phyloP scores from a whole-genome alignment of 2,888 invertebrate genomes.

The Amphipyra tragopoginis region DNA sequence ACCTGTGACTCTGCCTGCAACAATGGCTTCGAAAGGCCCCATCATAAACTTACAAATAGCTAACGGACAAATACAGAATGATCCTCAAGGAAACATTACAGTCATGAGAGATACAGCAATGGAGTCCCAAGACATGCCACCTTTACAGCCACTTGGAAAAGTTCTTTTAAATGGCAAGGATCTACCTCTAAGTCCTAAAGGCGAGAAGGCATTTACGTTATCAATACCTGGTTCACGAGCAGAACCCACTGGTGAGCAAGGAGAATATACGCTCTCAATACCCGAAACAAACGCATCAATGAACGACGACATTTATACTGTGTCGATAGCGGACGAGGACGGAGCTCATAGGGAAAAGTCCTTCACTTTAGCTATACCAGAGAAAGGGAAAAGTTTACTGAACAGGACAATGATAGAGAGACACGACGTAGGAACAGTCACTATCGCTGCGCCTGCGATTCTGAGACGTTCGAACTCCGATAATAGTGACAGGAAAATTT shows the following conservation, averaged over 20 bases:
- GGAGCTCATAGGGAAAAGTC: conserved; percentile 81
- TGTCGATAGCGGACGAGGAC: conserved; percentile 87
- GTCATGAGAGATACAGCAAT: conserved; percentile 88
- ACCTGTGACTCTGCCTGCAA: conserved; percentile 86
- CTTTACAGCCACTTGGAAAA: conserved; percentile 82
- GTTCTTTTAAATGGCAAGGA: conserved; percentile 79
- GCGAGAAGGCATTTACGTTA: conserved; percentile 80
- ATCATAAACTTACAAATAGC: conserved; percentile 92
- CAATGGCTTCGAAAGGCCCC: conserved; percentile 90
- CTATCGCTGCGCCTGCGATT: conserved; percentile 85
- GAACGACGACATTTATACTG: conserved; percentile 89
- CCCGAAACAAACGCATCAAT: conserved; percentile 87
- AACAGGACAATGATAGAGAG: conserved; percentile 80
- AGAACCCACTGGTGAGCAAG: conserved; percentile 86
- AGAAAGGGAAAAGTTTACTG: conserved; percentile 84
- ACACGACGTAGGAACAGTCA: conserved; percentile 71
- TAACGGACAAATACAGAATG: conserved; percentile 91
- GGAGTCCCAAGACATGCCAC: conserved; percentile 81
- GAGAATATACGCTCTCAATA: conserved; percentile 86
- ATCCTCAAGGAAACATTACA: conserved; percentile 91
- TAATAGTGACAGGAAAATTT: conserved; percentile 81
- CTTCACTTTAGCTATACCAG: conserved; percentile 85
- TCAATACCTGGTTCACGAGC: conserved; percentile 86
- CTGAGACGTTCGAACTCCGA: conserved; percentile 86
- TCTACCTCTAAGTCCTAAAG: conserved; percentile 73